Base-by-base conservation (phyloP, 2,113 vertebrate genomes). In the Vicugna pacos region DNA sequence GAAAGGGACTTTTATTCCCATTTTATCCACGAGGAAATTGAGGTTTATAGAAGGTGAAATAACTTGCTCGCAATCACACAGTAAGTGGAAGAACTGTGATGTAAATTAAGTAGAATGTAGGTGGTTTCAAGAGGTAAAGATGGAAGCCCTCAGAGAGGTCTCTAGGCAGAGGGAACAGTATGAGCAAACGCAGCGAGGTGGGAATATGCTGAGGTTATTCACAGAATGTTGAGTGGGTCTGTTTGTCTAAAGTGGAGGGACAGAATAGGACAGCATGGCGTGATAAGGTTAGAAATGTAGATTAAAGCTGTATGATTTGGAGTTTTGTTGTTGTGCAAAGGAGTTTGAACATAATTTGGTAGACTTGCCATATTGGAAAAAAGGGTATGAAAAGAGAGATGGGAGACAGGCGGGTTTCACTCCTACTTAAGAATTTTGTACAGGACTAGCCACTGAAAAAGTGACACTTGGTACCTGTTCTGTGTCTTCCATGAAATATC, bases 401-500 rank as follows among this genome's bases (percentile, higher is more conserved):
- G 35, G 35, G 13, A 80, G 8, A 89, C n/a, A 94, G 8, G 58
- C 35, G 93, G 24, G 77, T 62, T 96, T 60, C 9, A 70, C 1
- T 16, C 22, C 52, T 84, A 73, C 22, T 42, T 81, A 69, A 32
- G 35, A 80, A 81, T 52, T 72, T 80, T 85, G 16, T 42, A 20
- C 1, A 80, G 60, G 46, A 84, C 5, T 24, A 85, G 28, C 20
- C 17, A n/a, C 67, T 22, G 19, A 54, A 38, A 89, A 56, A 77
- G 30, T 11, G 22, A 58, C 8, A 72, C 12, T 93, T 91, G 19
- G n/a, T 95, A 77, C 19, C 6, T 4, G 2, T 82, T 80, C 54
- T 52, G 26, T 30, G 26, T 79, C 58, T 84, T 92, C 77, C 42
- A 58, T 89, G 64, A 94, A 95, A 86, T 69, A 56, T 54, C 15